Evolutionary conservation across 2,113 vertebrate species (phyloP).

Genomic region (Larimichthys crocea): DNA sequence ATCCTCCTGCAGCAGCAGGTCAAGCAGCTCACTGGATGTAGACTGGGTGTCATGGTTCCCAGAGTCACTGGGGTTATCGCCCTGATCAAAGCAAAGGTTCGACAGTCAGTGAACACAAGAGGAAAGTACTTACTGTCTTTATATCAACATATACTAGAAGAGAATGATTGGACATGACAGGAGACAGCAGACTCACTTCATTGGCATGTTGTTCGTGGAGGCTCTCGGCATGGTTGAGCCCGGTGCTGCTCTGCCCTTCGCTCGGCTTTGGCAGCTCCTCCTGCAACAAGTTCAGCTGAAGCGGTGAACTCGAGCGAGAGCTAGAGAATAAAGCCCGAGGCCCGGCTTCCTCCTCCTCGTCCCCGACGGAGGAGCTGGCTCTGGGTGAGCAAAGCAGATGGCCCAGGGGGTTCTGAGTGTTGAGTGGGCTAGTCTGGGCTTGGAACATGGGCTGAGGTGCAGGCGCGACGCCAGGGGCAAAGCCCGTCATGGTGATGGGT

Average conservation of each 20-base stretch:
- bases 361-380: constrained; percentile 59
- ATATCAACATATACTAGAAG: not conserved
- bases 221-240: constrained; percentile 68
- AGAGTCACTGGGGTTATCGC: constrained; percentile 63
- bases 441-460: constrained; percentile 62
- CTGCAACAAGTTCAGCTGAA: constrained; percentile 90
- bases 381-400: constrained; percentile 59
- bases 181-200: constrained; percentile 57
- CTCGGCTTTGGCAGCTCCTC: constrained; percentile 85
- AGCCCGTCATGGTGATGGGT: constrained; percentile 57
- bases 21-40: constrained; percentile 79
- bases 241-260: constrained; percentile 68
- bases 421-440: constrained; percentile 26
- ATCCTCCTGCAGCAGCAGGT: constrained; percentile 74
- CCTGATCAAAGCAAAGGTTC: constrained; percentile 70
- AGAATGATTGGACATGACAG: not conserved
- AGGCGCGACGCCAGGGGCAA: constrained; percentile 51
- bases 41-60: constrained; percentile 78
- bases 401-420: constrained; percentile 14
- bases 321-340: constrained; percentile 74
- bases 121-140: not conserved
- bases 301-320: constrained; percentile 89
- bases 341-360: constrained; percentile 66
- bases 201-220: constrained; percentile 72
- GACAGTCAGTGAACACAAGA: not conserved